A percentile compares a stretch with the other conserved stretches of the same genome.
Evolutionary conservation across 2,888 invertebrate genomes (phyloP).

Genomic region (Leptopterna dolabrata): DNA sequence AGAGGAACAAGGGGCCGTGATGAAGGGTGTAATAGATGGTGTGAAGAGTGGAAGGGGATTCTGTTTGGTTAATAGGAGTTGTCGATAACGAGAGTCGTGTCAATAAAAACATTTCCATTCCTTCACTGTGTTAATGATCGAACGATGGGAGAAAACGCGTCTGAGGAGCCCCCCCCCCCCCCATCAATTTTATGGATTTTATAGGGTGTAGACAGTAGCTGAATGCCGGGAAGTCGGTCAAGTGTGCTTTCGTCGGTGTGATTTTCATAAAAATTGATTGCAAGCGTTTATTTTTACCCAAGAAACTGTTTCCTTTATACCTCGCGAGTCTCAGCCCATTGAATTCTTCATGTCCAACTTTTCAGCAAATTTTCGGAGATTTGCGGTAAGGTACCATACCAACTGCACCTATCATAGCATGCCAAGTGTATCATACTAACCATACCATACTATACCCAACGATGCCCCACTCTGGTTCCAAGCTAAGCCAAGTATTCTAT

Average conservation of each 20-base stretch:
- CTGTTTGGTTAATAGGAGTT: not conserved
- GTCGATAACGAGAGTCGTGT: conserved; percentile 14
- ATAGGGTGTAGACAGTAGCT: not conserved
- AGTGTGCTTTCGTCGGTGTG: not conserved
- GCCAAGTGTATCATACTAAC: too few species aligned
- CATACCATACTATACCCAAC: too few species aligned
- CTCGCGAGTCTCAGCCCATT: too few species aligned
- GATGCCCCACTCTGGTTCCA: too few species aligned
- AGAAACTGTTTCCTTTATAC: too few species aligned
- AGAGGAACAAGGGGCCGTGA: not conserved
- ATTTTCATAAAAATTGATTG: too few species aligned
- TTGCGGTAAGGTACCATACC: too few species aligned
- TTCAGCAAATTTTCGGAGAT: too few species aligned
- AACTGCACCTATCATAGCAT: too few species aligned
- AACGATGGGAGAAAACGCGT: not conserved
- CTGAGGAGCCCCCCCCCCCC: not conserved
- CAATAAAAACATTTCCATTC: not conserved
- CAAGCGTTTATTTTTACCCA: too few species aligned
- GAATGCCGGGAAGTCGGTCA: not conserved
- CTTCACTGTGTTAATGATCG: not conserved
- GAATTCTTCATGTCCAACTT: too few species aligned
- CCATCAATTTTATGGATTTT: not conserved
- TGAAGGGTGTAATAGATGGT: not conserved
- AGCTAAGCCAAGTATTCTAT: too few species aligned
- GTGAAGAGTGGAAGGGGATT: not conserved